Percentiles rank a stretch among this genome's conserved stretches.
These are phyloP conservation scores for Mixornis gularis DNA, from an alignment of 2,113 vertebrate species.

Conservation along the genomic window DNA sequence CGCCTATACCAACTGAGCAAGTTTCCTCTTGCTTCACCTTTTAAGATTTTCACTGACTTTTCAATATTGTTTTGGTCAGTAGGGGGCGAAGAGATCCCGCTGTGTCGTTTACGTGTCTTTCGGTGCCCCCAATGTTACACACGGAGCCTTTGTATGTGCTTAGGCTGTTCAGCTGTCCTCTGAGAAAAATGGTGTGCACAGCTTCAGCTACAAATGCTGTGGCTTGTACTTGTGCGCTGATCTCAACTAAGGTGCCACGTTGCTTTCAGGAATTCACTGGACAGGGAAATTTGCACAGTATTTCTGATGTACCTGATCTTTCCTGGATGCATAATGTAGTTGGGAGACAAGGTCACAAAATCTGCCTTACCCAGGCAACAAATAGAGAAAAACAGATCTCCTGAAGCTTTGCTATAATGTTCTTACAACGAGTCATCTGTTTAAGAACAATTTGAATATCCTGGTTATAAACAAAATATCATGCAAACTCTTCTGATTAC, in stretches of 20 bases:
- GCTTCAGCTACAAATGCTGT: background rate
- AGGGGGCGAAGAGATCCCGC: conserved; percentile 60
- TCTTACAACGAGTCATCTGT: background rate
- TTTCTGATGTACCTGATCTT: background rate
- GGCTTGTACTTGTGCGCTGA: background rate
- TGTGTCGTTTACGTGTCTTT: background rate
- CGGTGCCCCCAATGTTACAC: background rate
- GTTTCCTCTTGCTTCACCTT: background rate
- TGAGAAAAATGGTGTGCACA: background rate
- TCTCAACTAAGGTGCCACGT: background rate
- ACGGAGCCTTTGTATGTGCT: rapidly evolving
- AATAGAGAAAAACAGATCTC: background rate
- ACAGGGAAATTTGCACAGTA: background rate
- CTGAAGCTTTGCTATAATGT: background rate
- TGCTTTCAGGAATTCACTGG: background rate
- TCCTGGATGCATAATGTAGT: background rate
- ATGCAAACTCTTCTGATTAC: background rate
- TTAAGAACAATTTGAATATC: background rate
- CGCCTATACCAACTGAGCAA: background rate
- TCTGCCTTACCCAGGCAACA: background rate
- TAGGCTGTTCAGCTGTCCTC: background rate
- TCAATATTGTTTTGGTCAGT: conserved; percentile 27
- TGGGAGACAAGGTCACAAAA: background rate
- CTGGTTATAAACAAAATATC: background rate
- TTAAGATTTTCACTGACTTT: background rate